A percentile compares a stretch with the other conserved stretches of the same genome.
These are phyloP conservation scores for Nymphicus hollandicus DNA, from an alignment of 2,113 vertebrate genomes.

Conservation along the genomic window DNA sequence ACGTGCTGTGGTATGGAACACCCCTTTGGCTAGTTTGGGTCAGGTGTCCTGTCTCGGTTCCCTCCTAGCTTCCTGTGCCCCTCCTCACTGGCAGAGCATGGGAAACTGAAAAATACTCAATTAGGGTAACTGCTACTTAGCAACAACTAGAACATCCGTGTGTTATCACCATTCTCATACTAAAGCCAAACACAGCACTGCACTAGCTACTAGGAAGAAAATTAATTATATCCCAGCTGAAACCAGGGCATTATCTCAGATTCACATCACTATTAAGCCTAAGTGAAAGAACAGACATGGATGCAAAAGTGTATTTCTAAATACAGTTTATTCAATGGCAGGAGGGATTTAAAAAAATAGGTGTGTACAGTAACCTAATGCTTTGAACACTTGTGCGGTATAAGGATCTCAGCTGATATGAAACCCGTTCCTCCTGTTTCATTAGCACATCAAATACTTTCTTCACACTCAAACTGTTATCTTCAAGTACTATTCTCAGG, in stretches of 20 bases:
- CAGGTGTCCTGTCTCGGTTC: background rate
- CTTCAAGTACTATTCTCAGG: background rate
- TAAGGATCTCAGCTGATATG: background rate
- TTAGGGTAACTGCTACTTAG: background rate
- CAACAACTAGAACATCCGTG: background rate
- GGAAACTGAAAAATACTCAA: background rate
- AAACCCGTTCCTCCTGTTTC: background rate
- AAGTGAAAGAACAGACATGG: background rate
- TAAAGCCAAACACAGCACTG: background rate
- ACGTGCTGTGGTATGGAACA: background rate
- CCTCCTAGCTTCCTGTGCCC: background rate
- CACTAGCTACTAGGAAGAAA: background rate
- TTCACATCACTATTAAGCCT: background rate
- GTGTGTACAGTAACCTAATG: background rate
- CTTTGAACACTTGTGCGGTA: background rate
- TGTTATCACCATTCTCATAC: background rate
- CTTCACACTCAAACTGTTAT: background rate
- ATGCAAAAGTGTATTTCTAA: background rate
- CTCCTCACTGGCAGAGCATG: background rate
- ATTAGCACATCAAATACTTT: background rate
- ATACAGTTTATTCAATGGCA: background rate
- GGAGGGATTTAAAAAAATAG: background rate
- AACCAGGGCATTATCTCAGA: background rate
- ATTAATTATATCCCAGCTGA: background rate
- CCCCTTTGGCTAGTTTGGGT: background rate